Conservation (phyloP, 2,797 vertebrate species). For the Pogoniulus pusillus region DNA sequence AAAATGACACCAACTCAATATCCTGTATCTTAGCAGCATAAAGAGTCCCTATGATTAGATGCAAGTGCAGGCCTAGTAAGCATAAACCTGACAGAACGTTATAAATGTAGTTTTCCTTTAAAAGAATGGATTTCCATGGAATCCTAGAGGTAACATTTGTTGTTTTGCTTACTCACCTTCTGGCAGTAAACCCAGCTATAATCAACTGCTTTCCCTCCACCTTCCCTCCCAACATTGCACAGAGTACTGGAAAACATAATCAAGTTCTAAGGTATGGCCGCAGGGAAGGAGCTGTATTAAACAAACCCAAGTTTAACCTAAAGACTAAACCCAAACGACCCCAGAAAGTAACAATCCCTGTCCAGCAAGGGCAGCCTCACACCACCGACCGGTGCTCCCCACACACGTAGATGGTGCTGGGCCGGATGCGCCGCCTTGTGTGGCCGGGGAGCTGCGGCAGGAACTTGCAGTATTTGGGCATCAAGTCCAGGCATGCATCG, state of each 20-base stretch:
- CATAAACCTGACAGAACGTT: slow-evolving; percentile 69
- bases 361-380: slow-evolving; percentile 66
- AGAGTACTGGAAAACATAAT: slow-evolving; percentile 39
- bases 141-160: slow-evolving; percentile 75
- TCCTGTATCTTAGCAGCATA: slow-evolving; percentile 78
- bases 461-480: slow-evolving; percentile 96
- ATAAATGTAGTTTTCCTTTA: slow-evolving; percentile 38
- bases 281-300: slow-evolving; percentile 46
- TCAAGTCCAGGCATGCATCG: slow-evolving; percentile 93
- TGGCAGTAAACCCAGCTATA: slow-evolving; percentile 65
- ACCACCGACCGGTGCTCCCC: slow-evolving; percentile 91
- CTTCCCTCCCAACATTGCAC: slow-evolving; percentile 49
- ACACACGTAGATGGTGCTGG: slow-evolving; percentile 94
- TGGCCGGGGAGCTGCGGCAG: slow-evolving; percentile 92
- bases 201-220: neutral
- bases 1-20: slow-evolving; percentile 63
- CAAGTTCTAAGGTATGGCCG: slow-evolving; percentile 53
- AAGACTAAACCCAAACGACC: slow-evolving; percentile 30
- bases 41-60: slow-evolving; percentile 65
- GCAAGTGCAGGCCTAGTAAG: slow-evolving; percentile 71
- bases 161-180: slow-evolving; percentile 74
- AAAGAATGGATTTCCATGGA: slow-evolving; percentile 65
- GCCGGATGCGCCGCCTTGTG: slow-evolving; percentile 89
- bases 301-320: slow-evolving; percentile 39
- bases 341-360: slow-evolving; percentile 30